A percentile compares a stretch with the other conserved stretches of the same genome.
Evolutionary conservation across 2,797 vertebrate species (phyloP).

Genomic region (Pipistrellus nathusii): DNA sequence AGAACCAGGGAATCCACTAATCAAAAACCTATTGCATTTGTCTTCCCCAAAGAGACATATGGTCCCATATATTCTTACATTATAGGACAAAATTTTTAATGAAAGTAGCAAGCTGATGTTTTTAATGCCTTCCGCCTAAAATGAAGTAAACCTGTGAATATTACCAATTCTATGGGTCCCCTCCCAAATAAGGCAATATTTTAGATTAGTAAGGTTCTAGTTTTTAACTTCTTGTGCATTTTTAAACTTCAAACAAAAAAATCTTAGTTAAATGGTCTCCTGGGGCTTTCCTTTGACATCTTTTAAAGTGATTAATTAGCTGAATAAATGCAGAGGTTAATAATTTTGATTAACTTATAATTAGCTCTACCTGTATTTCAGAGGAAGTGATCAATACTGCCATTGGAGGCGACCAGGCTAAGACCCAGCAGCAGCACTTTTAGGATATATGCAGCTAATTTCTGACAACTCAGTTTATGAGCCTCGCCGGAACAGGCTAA

Average conservation of each 20-base stretch:
- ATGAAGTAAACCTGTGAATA: constrained; percentile 86
- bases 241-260: constrained; percentile 80
- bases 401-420: constrained; percentile 83
- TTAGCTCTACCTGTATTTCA: constrained; percentile 79
- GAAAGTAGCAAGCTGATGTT: constrained; percentile 83
- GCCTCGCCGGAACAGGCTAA: constrained; percentile 90
- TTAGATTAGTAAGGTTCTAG: constrained; percentile 83
- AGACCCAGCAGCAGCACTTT: constrained; percentile 86
- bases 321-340: constrained; percentile 78
- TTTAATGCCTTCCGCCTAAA: constrained; percentile 83
- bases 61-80: constrained; percentile 79
- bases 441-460: constrained; percentile 88
- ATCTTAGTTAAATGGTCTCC: constrained; percentile 78
- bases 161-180: constrained; percentile 69
- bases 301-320: constrained; percentile 80
- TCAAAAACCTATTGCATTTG: neutral
- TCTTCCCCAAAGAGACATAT: constrained; percentile 64
- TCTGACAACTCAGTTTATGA: constrained; percentile 93
- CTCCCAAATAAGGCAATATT: constrained; percentile 79
- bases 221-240: constrained; percentile 85
- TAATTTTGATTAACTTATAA: constrained; percentile 76
- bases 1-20: neutral
- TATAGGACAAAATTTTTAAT: constrained; percentile 81
- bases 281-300: constrained; percentile 73
- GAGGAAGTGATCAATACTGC: constrained; percentile 83